These are phyloP conservation scores for Salvelinus sp. DNA, from an alignment of 2,113 vertebrate genomes.

Conservation along the genomic window DNA sequence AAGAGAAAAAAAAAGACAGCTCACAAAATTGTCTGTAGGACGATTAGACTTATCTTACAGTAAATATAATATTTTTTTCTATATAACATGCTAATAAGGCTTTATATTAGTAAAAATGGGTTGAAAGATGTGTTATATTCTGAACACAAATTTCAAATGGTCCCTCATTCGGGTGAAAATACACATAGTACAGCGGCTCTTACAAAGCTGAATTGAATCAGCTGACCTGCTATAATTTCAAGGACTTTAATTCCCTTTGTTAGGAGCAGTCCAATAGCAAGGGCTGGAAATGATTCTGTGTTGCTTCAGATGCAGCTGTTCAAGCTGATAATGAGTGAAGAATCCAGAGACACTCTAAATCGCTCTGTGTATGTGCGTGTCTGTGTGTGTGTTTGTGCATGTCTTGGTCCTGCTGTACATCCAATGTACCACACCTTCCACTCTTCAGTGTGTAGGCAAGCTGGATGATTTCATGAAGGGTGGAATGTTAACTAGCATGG, in stretches of 20 bases:
- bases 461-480: neutral
- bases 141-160: neutral
- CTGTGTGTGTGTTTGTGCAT: too few species aligned
- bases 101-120: neutral
- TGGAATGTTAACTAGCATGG: neutral
- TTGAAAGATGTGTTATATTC: neutral
- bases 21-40: neutral
- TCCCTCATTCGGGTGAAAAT: neutral
- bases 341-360: neutral
- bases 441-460: neutral
- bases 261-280: neutral
- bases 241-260: too few species aligned
- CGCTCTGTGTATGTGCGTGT: neutral
- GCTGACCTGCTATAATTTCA: neutral
- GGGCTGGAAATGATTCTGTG: neutral
- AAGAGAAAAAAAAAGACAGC: neutral
- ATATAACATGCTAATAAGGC: neutral
- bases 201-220: neutral
- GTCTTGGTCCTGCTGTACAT: neutral
- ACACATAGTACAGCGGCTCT: neutral
- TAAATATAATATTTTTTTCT: neutral
- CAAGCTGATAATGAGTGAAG: constrained; percentile 1
- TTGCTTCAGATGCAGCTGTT: neutral
- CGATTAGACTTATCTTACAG: too few species aligned
- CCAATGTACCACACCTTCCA: neutral